Evolutionary conservation across 2,113 vertebrate species (phyloP).

Genomic region (Percopsis transmontana): DNA sequence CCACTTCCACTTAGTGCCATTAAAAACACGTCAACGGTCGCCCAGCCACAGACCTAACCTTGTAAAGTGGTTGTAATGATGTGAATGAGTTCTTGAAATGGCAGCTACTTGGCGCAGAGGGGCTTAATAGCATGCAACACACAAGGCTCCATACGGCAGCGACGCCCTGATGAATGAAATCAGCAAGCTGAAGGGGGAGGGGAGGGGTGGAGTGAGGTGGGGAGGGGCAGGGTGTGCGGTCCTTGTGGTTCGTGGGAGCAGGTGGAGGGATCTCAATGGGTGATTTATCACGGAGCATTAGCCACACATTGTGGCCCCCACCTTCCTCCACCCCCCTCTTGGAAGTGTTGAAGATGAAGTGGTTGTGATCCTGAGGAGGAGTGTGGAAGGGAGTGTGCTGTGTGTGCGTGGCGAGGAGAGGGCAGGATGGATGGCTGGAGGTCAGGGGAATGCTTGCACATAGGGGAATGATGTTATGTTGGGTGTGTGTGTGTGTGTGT

Average conservation of each 20-base stretch:
- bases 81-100: constrained; percentile 28
- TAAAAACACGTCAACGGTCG: constrained; percentile 44
- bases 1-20: constrained; percentile 24
- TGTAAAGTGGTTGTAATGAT: constrained; percentile 32
- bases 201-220: neutral
- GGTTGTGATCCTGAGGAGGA: neutral
- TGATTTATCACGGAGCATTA: constrained; percentile 35
- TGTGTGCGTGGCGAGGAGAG: neutral
- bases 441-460: neutral
- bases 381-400: neutral
- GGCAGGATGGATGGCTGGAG: neutral
- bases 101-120: constrained; percentile 15
- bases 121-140: constrained; percentile 26
- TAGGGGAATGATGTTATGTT: neutral
- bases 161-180: constrained; percentile 35
- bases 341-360: constrained; percentile 22
- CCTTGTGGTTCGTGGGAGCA: constrained; percentile 8
- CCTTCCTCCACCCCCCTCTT: neutral
- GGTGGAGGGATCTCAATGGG: constrained; percentile 10
- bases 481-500: constrained; percentile 8
- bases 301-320: constrained; percentile 6
- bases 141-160: constrained; percentile 14
- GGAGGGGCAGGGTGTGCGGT: neutral
- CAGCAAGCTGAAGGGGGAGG: constrained; percentile 25
- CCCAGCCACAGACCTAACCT: constrained; percentile 30